A percentile compares a stretch with the other conserved stretches of the same genome.
Evolutionary conservation across 2,888 invertebrate species (phyloP).

Genomic region (Tortrix viridana): DNA sequence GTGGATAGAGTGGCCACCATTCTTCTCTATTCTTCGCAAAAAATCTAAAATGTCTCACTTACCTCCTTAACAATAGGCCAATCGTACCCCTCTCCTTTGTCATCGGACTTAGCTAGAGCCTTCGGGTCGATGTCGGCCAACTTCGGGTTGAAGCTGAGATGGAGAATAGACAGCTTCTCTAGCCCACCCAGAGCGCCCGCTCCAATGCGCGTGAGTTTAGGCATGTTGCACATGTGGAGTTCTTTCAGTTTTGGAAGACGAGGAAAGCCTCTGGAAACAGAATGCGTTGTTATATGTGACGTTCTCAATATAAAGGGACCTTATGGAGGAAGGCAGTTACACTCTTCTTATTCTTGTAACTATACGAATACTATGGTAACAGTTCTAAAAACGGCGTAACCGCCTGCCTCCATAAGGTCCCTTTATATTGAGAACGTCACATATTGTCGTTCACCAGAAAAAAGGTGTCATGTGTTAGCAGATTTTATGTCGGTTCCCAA

Average conservation of each 20-base stretch:
- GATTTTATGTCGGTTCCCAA: too few relatives aligned
- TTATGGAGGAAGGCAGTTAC: too few relatives aligned
- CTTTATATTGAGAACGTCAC: too few relatives aligned
- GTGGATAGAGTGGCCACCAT: too few relatives aligned
- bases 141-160: slow-evolving; percentile 86
- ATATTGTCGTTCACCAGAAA: not conserved
- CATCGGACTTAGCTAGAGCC: slow-evolving; percentile 83
- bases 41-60: slow-evolving; percentile 38
- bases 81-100: slow-evolving; percentile 77
- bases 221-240: slow-evolving; percentile 88
- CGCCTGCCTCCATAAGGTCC: too few relatives aligned
- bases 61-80: slow-evolving; percentile 88
- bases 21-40: too few relatives aligned
- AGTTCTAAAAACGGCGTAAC: too few relatives aligned
- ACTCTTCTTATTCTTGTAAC: too few relatives aligned
- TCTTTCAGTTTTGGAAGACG: slow-evolving; percentile 84
- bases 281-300: not conserved
- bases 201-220: slow-evolving; percentile 83
- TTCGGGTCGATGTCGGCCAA: slow-evolving; percentile 84
- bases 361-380: too few relatives aligned
- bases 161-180: slow-evolving; percentile 82
- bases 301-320: too few relatives aligned
- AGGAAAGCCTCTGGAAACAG: slow-evolving; percentile 86
- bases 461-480: too few relatives aligned
- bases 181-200: slow-evolving; percentile 68